Evolutionary conservation across 2,113 vertebrate species (phyloP).

Genomic region (Heterotis niloticus): DNA sequence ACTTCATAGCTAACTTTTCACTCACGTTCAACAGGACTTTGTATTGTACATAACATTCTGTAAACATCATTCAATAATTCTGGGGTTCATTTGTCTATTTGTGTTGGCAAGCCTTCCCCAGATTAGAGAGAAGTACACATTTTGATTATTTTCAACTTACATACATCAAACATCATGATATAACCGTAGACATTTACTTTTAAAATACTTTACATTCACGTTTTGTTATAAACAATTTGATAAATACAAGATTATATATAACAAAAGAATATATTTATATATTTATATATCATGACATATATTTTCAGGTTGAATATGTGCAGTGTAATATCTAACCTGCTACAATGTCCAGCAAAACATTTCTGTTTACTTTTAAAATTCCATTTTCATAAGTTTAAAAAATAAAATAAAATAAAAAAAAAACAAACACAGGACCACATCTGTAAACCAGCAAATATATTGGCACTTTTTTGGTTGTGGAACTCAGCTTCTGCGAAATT

Average conservation of each 20-base stretch:
- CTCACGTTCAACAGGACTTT: conserved; percentile 64
- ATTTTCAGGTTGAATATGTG: conserved; percentile 46
- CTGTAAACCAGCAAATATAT: conserved; percentile 27
- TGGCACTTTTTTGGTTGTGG: conserved; percentile 49
- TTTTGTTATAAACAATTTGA: conserved; percentile 73
- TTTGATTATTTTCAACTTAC: conserved; percentile 53
- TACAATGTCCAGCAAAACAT: conserved; percentile 36
- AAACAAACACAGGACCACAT: conserved; percentile 22
- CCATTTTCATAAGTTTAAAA: conserved; percentile 53
- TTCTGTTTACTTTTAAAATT: conserved; percentile 43
- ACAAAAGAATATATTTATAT: conserved; percentile 65
- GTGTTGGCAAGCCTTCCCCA: conserved; percentile 47
- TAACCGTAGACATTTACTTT: conserved; percentile 63
- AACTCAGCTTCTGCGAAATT: conserved; percentile 18
- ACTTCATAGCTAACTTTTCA: conserved; percentile 64
- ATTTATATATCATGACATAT: conserved; percentile 54
- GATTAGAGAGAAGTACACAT: conserved; percentile 57
- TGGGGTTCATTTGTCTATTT: conserved; percentile 45
- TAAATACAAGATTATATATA: conserved; percentile 73
- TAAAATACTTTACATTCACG: conserved; percentile 77
- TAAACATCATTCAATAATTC: conserved; percentile 63
- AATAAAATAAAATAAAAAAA: conserved; percentile 31
- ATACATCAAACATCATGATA: conserved; percentile 67
- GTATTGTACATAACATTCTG: conserved; percentile 61
- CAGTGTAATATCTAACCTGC: conserved; percentile 56